These are phyloP conservation scores for Crax fasciolata DNA, from an alignment of 2,797 vertebrate species.

Conservation along the genomic window DNA sequence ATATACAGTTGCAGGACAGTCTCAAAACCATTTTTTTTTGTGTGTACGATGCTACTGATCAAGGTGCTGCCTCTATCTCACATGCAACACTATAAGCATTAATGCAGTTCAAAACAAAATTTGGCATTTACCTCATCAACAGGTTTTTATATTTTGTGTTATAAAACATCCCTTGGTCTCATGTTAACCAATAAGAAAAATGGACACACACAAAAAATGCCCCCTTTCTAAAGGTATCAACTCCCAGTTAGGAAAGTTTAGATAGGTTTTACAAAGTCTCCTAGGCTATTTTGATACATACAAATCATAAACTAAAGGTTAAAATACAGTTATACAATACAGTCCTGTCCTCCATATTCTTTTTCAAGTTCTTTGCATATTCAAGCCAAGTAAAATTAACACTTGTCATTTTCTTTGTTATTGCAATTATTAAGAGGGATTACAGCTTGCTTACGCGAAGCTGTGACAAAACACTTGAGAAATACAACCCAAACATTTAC, in stretches of 20 bases:
- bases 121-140: conserved; percentile 61
- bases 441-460: conserved; percentile 73
- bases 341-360: conserved; percentile 61
- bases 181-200: conserved; percentile 61
- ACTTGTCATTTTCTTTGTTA: conserved; percentile 75
- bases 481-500: conserved; percentile 67
- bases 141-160: conserved; percentile 29
- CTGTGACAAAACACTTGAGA: conserved; percentile 76
- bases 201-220: conserved; percentile 50
- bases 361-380: conserved; percentile 78
- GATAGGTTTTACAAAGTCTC: conserved; percentile 85
- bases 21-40: conserved; percentile 55
- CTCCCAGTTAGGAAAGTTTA: conserved; percentile 78
- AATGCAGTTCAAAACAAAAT: conserved; percentile 58
- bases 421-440: conserved; percentile 79
- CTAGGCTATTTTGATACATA: conserved; percentile 87
- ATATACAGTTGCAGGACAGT: conserved; percentile 56
- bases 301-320: conserved; percentile 92
- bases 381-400: conserved; percentile 78
- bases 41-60: conserved; percentile 58
- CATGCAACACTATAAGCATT: conserved; percentile 60
- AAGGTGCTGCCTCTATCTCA: conserved; percentile 62
- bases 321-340: conserved; percentile 89
- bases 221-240: conserved; percentile 65
- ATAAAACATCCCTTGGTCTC: conserved; percentile 72